These are phyloP conservation scores for Yponomeuta plumbellus DNA, from an alignment of 2,888 invertebrate species.

Conservation along the genomic window DNA sequence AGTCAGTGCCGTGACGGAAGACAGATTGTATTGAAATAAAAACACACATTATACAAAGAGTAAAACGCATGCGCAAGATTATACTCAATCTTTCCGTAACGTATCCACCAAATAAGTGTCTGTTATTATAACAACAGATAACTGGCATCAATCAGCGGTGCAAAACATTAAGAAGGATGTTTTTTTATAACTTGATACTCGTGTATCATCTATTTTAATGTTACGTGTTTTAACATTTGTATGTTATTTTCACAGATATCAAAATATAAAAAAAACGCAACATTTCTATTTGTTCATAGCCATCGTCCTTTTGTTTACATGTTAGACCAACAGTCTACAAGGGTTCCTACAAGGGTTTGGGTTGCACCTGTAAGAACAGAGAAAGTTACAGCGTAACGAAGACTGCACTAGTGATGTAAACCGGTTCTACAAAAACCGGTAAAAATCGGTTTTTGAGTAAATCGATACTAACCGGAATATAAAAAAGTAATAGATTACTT, in stretches of 20 bases:
- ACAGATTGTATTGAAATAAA: conserved; percentile 1
- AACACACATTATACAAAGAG: background rate
- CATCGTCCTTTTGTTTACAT: background rate
- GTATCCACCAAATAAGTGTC: background rate
- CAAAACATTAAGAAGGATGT: background rate
- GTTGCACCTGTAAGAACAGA: background rate
- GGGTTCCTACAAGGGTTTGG: background rate
- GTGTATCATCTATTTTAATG: no score
- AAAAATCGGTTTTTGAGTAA: no score
- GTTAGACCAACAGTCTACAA: background rate
- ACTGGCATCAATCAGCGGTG: background rate
- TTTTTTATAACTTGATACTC: background rate
- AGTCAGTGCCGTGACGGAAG: background rate
- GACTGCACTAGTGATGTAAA: no score
- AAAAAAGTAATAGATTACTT: no score
- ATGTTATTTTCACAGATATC: background rate
- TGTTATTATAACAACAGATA: background rate
- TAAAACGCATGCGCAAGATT: background rate
- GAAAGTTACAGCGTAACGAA: background rate
- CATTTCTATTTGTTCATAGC: background rate
- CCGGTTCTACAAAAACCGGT: no score
- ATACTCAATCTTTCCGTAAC: background rate
- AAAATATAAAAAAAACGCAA: background rate
- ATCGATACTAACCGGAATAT: no score
- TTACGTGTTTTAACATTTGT: no score